A percentile compares a stretch with the other conserved stretches of the same genome.
These are phyloP conservation scores for Ips nitidus DNA, from an alignment of 1,140 invertebrate genomes.

Conservation along the genomic window DNA sequence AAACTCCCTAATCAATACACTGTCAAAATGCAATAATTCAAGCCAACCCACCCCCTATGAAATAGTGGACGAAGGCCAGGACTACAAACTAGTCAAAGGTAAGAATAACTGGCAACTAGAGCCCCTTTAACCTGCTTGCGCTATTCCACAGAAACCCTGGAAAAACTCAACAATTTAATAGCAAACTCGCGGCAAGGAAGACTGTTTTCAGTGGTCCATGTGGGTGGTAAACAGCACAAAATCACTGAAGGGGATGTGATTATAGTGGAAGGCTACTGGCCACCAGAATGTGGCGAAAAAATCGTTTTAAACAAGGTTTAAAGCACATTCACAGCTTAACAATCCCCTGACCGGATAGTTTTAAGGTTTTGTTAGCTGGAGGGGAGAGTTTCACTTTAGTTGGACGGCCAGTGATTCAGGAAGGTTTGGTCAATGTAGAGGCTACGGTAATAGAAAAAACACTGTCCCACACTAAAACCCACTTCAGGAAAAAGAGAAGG, in stretches of 20 bases:
- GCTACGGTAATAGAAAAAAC: slow-evolving; percentile 91
- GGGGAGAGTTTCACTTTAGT: slow-evolving; percentile 84
- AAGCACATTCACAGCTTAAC: background rate
- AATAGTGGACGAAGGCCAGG: slow-evolving; percentile 41
- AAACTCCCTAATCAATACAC: background rate
- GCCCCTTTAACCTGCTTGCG: background rate
- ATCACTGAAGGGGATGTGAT: slow-evolving; percentile 86
- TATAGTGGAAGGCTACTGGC: slow-evolving; percentile 80
- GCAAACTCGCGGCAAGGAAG: slow-evolving; percentile 62
- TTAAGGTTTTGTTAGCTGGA: slow-evolving; percentile 73
- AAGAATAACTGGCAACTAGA: background rate
- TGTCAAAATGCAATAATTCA: slow-evolving; percentile 22
- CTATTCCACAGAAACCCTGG: slow-evolving; percentile 42
- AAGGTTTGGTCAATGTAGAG: slow-evolving; percentile 72
- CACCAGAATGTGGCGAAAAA: slow-evolving; percentile 78
- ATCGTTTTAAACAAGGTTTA: slow-evolving; percentile 83
- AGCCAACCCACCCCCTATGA: slow-evolving; percentile 43
- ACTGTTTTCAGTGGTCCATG: slow-evolving; percentile 83
- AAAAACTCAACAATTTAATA: slow-evolving; percentile 64
- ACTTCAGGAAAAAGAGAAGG: slow-evolving; percentile 72
- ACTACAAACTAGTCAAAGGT: slow-evolving; percentile 40
- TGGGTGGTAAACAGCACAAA: slow-evolving; percentile 84
- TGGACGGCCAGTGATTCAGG: slow-evolving; percentile 77
- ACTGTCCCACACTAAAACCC: slow-evolving; percentile 77
- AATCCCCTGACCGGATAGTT: background rate